phyloP scores from a whole-genome alignment of 1,140 invertebrate genomes.

The Diuraphis noxia region DNA sequence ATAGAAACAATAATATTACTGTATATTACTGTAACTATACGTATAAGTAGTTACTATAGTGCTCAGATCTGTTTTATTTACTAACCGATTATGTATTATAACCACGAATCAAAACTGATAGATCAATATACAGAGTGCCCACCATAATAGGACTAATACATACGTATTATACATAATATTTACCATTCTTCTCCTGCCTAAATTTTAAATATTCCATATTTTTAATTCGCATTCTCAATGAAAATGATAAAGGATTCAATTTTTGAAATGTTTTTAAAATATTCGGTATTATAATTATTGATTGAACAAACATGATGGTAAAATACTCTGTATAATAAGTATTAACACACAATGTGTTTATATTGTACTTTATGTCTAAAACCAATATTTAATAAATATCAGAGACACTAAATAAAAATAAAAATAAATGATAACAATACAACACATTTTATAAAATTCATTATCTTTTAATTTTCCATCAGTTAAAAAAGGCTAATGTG shows the following conservation, averaged over 20 bases:
- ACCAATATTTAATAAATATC: background rate
- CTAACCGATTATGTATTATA: background rate
- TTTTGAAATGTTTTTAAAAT: background rate
- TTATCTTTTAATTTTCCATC: no score
- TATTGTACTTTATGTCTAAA: background rate
- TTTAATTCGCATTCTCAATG: background rate
- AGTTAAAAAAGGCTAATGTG: no score
- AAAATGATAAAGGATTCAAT: background rate
- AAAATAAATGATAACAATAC: no score
- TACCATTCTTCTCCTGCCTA: no score
- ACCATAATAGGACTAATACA: background rate
- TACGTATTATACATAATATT: no score
- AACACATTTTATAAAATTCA: no score
- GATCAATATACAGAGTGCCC: background rate
- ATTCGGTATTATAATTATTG: background rate
- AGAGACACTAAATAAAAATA: no score
- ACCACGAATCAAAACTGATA: background rate
- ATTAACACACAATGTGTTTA: background rate
- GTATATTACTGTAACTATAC: background rate
- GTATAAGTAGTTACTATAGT: background rate
- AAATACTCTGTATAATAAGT: background rate
- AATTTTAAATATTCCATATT: background rate
- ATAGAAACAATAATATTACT: background rate
- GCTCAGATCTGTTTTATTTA: background rate
- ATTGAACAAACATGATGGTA: background rate